Percentiles rank a stretch among this genome's conserved stretches.
phyloP scores from a whole-genome alignment of 2,113 vertebrate genomes.

The Athene cunicularia region DNA sequence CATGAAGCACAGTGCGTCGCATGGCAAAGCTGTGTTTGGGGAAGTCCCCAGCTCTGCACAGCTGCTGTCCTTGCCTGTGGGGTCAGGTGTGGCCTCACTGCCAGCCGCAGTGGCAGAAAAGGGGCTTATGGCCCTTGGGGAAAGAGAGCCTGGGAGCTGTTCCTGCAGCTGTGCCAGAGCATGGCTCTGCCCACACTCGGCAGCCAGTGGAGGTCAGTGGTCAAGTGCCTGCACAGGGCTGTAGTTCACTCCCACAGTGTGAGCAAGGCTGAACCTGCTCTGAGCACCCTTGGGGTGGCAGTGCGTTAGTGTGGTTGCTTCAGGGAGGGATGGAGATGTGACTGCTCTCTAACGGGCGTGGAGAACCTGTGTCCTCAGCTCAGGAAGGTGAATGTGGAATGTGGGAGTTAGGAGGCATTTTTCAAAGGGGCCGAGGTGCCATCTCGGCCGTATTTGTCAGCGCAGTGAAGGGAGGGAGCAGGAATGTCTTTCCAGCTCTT shows the following conservation, averaged over 20 bases:
- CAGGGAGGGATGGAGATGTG: neutral
- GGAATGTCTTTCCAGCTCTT: neutral
- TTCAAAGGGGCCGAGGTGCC: neutral
- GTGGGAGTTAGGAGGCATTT: neutral
- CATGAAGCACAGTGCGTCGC: rapidly evolving
- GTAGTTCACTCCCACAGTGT: rapidly evolving
- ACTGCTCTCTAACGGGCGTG: no score
- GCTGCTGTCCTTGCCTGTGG: rapidly evolving
- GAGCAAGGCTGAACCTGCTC: neutral
- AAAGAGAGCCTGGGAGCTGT: neutral
- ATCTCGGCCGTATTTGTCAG: rapidly evolving
- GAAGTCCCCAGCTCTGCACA: neutral
- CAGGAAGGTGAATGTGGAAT: neutral
- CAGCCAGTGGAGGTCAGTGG: neutral
- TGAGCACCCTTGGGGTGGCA: no score
- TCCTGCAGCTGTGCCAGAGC: neutral
- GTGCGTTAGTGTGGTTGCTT: neutral
- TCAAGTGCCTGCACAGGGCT: neutral
- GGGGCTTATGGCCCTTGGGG: neutral
- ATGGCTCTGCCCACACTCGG: neutral
- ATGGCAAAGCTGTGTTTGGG: no score
- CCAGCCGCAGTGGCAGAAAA: neutral
- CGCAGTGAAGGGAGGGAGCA: neutral
- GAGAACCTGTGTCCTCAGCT: neutral
- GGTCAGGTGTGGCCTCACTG: rapidly evolving